phyloP scores from a whole-genome alignment of 2,113 vertebrate genomes.

The Anolis carolinensis region DNA sequence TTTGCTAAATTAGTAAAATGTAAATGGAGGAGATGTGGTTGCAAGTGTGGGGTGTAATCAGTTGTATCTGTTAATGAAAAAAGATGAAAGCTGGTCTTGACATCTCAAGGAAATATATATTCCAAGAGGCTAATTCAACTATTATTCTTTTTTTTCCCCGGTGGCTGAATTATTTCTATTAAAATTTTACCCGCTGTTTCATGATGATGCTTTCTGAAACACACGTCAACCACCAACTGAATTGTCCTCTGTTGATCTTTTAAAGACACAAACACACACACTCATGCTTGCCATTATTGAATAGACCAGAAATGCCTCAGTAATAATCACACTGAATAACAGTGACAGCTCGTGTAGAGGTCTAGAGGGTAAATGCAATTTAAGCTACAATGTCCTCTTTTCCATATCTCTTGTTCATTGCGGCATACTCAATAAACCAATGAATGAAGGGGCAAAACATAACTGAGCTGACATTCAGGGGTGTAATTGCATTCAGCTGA shows the following conservation, averaged over 20 bases:
- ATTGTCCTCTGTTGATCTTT: conserved; percentile 16
- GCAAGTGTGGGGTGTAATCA: too few relatives aligned
- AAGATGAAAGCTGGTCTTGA: conserved; percentile 52
- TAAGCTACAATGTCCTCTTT: conserved; percentile 2
- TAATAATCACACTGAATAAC: not conserved
- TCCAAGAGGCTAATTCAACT: not conserved
- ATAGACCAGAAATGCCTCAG: not conserved
- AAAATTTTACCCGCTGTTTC: conserved; percentile 34
- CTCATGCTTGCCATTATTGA: not conserved
- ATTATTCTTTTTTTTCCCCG: conserved; percentile 6
- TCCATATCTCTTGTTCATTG: not conserved
- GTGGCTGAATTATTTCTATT: conserved; percentile 48
- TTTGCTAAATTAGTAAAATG: too few relatives aligned
- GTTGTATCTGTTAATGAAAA: not conserved
- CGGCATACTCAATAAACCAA: not conserved
- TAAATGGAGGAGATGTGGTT: too few relatives aligned
- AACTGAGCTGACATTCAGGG: not conserved
- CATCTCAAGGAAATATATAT: conserved; percentile 39
- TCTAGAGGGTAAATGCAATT: conserved; percentile 21
- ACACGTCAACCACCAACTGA: conserved; percentile 37
- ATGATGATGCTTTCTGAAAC: conserved; percentile 3
- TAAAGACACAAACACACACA: not conserved
- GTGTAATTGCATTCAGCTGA: not conserved
- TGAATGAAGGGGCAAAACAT: not conserved
- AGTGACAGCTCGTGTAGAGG: conserved; percentile 3